Percentiles rank a stretch among this genome's conserved stretches.
Evolutionary conservation across 2,113 vertebrate species (phyloP).

Genomic region (Parus major): DNA sequence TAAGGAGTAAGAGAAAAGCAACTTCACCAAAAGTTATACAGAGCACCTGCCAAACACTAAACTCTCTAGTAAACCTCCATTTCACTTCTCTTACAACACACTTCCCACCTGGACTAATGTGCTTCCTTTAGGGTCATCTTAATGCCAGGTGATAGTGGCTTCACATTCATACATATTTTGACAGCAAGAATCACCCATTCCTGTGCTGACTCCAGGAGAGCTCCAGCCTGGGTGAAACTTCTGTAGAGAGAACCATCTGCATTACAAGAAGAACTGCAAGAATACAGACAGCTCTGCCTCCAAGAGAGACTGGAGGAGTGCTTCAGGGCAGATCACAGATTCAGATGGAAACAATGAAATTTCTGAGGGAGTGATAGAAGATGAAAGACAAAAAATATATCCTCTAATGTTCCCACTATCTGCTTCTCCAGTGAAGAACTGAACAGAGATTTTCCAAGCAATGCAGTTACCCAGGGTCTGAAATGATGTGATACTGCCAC

Average conservation of each 20-base stretch:
- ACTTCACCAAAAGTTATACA: not conserved
- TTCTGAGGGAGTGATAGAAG: not conserved
- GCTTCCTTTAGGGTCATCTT: not conserved
- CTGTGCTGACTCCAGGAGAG: not conserved
- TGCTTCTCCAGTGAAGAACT: not conserved
- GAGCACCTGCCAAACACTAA: not conserved
- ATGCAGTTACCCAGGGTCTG: not conserved
- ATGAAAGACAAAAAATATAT: not conserved
- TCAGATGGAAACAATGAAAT: not conserved
- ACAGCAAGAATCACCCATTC: not conserved
- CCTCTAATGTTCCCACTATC: not conserved
- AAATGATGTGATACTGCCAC: fast-evolving
- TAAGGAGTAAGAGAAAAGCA: not conserved
- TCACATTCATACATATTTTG: not conserved
- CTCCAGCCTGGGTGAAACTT: not conserved
- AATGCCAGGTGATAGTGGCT: not conserved
- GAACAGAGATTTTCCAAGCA: not conserved
- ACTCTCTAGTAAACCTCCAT: not conserved
- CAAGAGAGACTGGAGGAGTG: not conserved
- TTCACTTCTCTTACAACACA: not conserved
- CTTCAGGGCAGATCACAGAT: not conserved
- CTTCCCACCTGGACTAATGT: not conserved
- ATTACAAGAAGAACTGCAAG: not conserved
- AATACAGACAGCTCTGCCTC: not conserved
- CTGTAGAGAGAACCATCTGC: not conserved